Evolutionary conservation across 2,888 invertebrate species (phyloP).

Genomic region (Ophioninae sp.): DNA sequence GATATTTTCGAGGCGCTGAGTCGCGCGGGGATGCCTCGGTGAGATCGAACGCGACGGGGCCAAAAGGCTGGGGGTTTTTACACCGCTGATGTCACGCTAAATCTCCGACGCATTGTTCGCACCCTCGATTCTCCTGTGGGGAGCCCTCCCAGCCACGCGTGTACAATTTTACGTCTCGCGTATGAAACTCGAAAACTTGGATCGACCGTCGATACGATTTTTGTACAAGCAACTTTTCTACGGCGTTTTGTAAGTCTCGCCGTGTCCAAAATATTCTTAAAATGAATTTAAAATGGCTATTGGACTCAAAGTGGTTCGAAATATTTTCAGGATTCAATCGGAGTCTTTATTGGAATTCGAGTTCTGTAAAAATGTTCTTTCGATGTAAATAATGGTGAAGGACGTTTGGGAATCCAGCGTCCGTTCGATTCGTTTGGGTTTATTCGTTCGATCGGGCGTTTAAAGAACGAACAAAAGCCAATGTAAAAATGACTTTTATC

Average conservation of each 20-base stretch:
- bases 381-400: too few species aligned
- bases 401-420: too few species aligned
- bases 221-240: constrained; percentile 19
- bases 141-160: constrained; percentile 67
- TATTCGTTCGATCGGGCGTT: too few species aligned
- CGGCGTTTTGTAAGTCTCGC: too few species aligned
- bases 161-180: constrained; percentile 1
- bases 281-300: too few species aligned
- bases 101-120: constrained; percentile 76
- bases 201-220: constrained; percentile 19
- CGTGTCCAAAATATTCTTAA: too few species aligned
- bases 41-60: constrained; percentile 55
- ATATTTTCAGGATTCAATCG: background rate
- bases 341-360: too few species aligned
- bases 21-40: constrained; percentile 23
- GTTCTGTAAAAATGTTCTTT: too few species aligned
- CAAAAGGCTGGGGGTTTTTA: constrained; percentile 70
- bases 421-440: too few species aligned
- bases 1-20: constrained; percentile 47
- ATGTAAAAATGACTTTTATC: too few species aligned
- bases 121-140: constrained; percentile 65
- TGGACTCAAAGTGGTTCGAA: background rate
- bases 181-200: constrained; percentile 5
- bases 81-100: constrained; percentile 77
- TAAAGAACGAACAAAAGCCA: too few species aligned